Conservation (phyloP, 2,113 vertebrate species). For the Solea solea region DNA sequence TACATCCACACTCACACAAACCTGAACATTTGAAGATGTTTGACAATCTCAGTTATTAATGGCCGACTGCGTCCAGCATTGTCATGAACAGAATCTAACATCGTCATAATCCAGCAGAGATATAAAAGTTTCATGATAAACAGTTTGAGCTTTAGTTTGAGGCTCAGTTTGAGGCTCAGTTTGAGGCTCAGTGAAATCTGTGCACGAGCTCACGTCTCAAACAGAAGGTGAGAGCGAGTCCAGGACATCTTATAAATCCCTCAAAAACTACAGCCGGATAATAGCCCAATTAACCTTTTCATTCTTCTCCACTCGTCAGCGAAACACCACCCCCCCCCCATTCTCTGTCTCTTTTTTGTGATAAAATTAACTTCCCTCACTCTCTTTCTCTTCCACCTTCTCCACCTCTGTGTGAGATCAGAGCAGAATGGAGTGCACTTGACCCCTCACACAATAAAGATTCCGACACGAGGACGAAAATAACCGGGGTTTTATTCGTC, state of each 20-base stretch:
- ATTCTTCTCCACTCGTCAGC: constrained; percentile 78
- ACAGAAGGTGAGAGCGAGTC: constrained; percentile 64
- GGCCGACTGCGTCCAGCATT: too few relatives aligned
- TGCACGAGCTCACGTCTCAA: constrained; percentile 26
- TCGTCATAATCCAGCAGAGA: too few relatives aligned
- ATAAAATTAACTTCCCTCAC: constrained; percentile 74
- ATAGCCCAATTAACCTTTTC: constrained; percentile 88
- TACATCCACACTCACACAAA: too few relatives aligned
- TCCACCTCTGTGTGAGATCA: constrained; percentile 47
- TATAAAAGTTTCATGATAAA: too few relatives aligned
- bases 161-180: too few relatives aligned
- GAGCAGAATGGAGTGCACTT: constrained; percentile 55
- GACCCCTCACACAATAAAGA: constrained; percentile 59
- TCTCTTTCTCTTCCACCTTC: constrained; percentile 27
- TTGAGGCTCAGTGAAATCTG: too few relatives aligned
- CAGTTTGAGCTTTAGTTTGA: too few relatives aligned
- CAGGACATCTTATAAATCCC: constrained; percentile 80
- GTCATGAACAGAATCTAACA: too few relatives aligned
- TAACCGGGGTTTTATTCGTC: constrained; percentile 65
- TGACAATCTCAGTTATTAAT: too few relatives aligned
- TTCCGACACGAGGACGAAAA: constrained; percentile 56
- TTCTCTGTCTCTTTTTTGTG: constrained; percentile 41
- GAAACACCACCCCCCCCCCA: constrained; percentile 54
- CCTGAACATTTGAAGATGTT: too few relatives aligned
- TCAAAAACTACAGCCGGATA: constrained; percentile 83